phyloP scores from a whole-genome alignment of 2,888 invertebrate species.

The Hirtodrosophila trivittata region DNA sequence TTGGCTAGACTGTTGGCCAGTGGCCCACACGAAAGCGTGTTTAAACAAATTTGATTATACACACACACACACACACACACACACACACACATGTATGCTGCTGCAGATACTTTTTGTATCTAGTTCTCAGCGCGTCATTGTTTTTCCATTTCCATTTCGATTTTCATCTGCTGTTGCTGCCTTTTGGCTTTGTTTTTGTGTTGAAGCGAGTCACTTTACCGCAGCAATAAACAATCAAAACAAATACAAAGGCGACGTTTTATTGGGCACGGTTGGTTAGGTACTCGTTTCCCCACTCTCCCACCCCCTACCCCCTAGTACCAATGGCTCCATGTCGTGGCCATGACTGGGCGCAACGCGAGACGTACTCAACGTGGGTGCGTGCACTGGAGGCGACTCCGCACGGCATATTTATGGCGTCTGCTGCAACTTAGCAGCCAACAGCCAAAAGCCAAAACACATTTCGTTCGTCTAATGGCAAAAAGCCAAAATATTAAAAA shows the following conservation, averaged over 20 bases:
- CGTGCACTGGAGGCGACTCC: slow-evolving; percentile 30
- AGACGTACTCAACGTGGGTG: slow-evolving; percentile 51
- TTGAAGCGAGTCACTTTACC: slow-evolving; percentile 53
- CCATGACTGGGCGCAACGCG: slow-evolving; percentile 40
- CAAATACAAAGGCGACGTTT: slow-evolving; percentile 73
- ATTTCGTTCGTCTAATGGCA: slow-evolving; percentile 62
- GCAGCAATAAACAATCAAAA: slow-evolving; percentile 79
- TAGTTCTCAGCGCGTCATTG: slow-evolving; percentile 52
- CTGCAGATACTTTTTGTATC: slow-evolving; percentile 28
- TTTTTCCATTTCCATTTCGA: slow-evolving; percentile 47
- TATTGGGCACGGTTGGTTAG: slow-evolving; percentile 74
- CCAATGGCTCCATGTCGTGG: slow-evolving; percentile 8
- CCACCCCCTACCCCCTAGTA: slow-evolving; percentile 5
- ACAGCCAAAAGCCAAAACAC: slow-evolving; percentile 56
- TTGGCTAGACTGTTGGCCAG: slow-evolving; percentile 15
- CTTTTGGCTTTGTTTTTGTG: slow-evolving; percentile 24
- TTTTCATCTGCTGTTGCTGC: slow-evolving; percentile 28
- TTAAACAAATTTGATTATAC: slow-evolving; percentile 62
- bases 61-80: slow-evolving; percentile 15
- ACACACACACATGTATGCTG: neutral
- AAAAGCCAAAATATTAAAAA: slow-evolving; percentile 63
- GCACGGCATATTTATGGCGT: slow-evolving; percentile 67
- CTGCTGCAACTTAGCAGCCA: slow-evolving; percentile 69
- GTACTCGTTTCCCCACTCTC: slow-evolving; percentile 10
- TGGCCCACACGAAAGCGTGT: slow-evolving; percentile 61